Evolutionary conservation across 2,113 vertebrate species (phyloP).

Genomic region (Eurypyga helias): DNA sequence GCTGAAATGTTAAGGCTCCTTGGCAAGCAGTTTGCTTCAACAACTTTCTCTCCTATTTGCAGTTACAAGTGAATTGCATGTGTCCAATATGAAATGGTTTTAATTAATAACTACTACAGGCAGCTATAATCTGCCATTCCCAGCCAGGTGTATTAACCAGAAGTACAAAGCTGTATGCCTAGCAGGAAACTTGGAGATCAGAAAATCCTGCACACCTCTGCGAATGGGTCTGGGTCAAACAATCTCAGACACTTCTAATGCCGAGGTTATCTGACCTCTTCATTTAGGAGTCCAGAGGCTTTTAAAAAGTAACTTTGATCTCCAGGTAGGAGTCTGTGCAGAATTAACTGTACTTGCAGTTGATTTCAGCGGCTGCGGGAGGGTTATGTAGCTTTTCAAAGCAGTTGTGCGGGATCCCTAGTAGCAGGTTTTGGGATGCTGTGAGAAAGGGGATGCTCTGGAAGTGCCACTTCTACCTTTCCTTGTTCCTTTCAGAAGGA

Average conservation of each 20-base stretch:
- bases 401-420: neutral
- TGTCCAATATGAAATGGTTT: neutral
- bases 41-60: neutral
- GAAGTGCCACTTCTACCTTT: accelerated
- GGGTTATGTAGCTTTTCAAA: neutral
- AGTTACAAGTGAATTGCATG: neutral
- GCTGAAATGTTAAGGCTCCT: neutral
- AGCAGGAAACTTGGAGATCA: neutral
- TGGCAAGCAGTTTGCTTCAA: neutral
- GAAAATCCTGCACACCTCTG: neutral
- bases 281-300: neutral
- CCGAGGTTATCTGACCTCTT: neutral
- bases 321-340: neutral
- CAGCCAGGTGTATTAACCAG: neutral
- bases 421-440: accelerated
- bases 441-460: neutral
- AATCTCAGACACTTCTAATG: neutral
- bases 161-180: neutral
- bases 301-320: neutral
- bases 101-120: no score
- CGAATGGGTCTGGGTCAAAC: neutral
- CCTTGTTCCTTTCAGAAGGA: neutral
- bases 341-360: neutral
- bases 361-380: neutral
- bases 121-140: neutral